A percentile compares a stretch with the other conserved stretches of the same genome.
Evolutionary conservation across 2,888 invertebrate genomes (phyloP).

Genomic region (Eudasyphora cyanicolor): DNA sequence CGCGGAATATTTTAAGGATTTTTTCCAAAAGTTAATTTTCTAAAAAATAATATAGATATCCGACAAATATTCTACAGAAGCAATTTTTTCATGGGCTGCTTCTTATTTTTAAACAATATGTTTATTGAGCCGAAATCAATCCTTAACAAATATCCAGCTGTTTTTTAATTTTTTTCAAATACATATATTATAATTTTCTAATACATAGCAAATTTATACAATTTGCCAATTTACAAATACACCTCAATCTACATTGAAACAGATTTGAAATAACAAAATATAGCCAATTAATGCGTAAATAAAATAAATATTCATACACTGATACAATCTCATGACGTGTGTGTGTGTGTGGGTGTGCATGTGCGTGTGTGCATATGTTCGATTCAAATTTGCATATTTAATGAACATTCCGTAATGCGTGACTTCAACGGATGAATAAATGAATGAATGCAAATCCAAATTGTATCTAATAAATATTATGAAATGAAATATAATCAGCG

Average conservation of each 20-base stretch:
- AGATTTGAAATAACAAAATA: slow-evolving; percentile 5
- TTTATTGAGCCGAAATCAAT: no score
- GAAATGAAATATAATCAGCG: not conserved
- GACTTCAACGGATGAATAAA: not conserved
- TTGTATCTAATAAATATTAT: not conserved
- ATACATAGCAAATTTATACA: no score
- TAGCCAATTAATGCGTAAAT: slow-evolving; percentile 7
- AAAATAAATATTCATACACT: not conserved
- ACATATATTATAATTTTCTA: no score
- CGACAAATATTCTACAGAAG: no score
- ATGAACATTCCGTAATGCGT: slow-evolving; percentile 43
- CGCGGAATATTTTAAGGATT: no score
- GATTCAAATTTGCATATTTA: slow-evolving; percentile 54
- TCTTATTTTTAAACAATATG: no score
- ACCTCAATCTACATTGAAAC: not conserved
- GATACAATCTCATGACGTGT: no score
- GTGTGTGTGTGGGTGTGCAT: not conserved
- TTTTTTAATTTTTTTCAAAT: no score
- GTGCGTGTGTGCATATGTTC: not conserved
- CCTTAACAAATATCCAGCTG: no score
- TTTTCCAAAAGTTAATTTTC: no score
- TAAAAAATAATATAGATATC: no score
- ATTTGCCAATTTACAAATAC: not conserved
- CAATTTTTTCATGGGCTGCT: no score
- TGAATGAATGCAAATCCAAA: not conserved